Conservation (phyloP, 2,113 vertebrate species). For the Eulemur rufifrons region DNA sequence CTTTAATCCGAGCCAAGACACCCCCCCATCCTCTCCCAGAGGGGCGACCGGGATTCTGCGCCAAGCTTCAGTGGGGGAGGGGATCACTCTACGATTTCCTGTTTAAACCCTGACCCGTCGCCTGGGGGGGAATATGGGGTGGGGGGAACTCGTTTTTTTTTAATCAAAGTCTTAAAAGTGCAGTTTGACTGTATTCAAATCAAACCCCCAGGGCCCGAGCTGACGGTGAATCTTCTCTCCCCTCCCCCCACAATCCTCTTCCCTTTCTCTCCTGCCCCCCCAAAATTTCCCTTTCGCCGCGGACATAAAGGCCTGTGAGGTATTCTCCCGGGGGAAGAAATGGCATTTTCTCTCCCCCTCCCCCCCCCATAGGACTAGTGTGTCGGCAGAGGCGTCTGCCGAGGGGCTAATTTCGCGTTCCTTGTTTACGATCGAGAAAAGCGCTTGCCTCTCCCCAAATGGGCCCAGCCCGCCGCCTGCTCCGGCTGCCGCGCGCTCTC, state of each 20-base stretch:
- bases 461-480: conserved; percentile 72
- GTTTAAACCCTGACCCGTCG: conserved; percentile 58
- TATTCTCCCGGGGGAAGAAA: conserved; percentile 79
- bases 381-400: conserved; percentile 75
- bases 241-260: conserved; percentile 51
- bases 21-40: background rate
- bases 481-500: conserved; percentile 59
- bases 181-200: conserved; percentile 52
- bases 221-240: conserved; percentile 50
- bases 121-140: no score
- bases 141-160: conserved; percentile 30
- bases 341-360: conserved; percentile 76
- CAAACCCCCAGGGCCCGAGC: background rate
- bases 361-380: conserved; percentile 53
- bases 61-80: conserved; percentile 61
- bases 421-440: conserved; percentile 80
- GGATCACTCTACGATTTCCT: conserved; percentile 66
- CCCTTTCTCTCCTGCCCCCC: conserved; percentile 58
- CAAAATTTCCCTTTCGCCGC: conserved; percentile 69
- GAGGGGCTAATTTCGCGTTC: conserved; percentile 80
- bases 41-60: background rate
- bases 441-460: conserved; percentile 75
- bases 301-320: conserved; percentile 76
- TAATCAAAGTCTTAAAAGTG: conserved; percentile 66
- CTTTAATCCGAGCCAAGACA: background rate